phyloP scores from a whole-genome alignment of 2,888 invertebrate species.

The Junonia oenone region DNA sequence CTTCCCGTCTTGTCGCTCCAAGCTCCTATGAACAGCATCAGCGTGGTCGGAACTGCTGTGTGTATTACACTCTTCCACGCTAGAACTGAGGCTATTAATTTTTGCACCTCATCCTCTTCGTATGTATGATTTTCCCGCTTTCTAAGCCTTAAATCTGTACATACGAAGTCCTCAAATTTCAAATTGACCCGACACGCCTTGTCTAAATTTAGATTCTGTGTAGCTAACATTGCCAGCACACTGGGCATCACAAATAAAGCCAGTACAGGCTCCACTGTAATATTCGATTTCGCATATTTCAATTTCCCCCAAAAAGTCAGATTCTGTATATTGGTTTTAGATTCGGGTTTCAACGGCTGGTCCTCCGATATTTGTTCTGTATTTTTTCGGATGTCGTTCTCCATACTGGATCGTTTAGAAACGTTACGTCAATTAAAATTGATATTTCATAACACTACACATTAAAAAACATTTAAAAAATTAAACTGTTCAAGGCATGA shows the following conservation, averaged over 20 bases:
- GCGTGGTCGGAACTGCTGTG: constrained; percentile 71
- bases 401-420: constrained; percentile 12
- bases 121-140: constrained; percentile 83
- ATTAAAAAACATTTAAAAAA: background rate
- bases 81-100: constrained; percentile 74
- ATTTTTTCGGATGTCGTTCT: constrained; percentile 21
- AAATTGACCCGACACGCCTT: constrained; percentile 92
- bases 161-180: constrained; percentile 83
- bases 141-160: constrained; percentile 84
- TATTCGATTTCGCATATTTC: constrained; percentile 71
- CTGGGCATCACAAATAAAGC: constrained; percentile 83
- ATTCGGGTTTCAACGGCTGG: constrained; percentile 49
- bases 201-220: constrained; percentile 90
- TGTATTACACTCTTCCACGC: constrained; percentile 78
- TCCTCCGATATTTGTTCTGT: constrained; percentile 45
- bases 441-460: background rate
- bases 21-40: constrained; percentile 81
- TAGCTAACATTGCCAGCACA: constrained; percentile 84
- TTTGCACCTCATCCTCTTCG: constrained; percentile 83
- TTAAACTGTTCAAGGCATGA: background rate
- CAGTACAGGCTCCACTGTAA: constrained; percentile 84
- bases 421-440: background rate
- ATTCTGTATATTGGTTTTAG: constrained; percentile 43
- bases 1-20: constrained; percentile 81
- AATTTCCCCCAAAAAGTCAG: constrained; percentile 66